A percentile compares a stretch with the other conserved stretches of the same genome.
Evolutionary conservation across 2,888 invertebrate genomes (phyloP).

Genomic region (Eugnorisma glareosa): DNA sequence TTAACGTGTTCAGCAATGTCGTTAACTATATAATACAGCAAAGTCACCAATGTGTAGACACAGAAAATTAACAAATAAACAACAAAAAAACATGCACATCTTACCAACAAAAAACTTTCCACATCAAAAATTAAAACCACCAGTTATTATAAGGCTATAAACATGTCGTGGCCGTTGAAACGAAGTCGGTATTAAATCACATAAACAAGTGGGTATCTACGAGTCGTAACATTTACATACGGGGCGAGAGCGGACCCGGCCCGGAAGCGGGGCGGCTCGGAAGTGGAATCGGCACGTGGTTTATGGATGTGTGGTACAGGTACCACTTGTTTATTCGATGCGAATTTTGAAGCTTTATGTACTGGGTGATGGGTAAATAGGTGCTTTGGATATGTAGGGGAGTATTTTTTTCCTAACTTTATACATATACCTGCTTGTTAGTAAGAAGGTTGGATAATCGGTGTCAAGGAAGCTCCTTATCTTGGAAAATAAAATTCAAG

Average conservation of each 20-base stretch:
- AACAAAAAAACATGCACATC: background rate
- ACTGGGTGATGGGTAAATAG: constrained; percentile 36
- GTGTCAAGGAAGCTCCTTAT: background rate
- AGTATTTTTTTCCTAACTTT: background rate
- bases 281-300: constrained; percentile 65
- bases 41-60: background rate
- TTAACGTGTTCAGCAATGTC: background rate
- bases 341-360: constrained; percentile 56
- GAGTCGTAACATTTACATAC: constrained; percentile 69
- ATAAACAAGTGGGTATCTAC: constrained; percentile 70
- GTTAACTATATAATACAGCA: background rate
- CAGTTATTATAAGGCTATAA: constrained; percentile 63
- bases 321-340: constrained; percentile 61
- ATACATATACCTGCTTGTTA: background rate
- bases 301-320: constrained; percentile 64
- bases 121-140: constrained; percentile 59
- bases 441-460: background rate
- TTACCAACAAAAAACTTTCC: constrained; percentile 22
- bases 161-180: constrained; percentile 61
- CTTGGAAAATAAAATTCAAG: no score
- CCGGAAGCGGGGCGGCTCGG: constrained; percentile 67
- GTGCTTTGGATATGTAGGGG: background rate
- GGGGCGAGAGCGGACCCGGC: constrained; percentile 57
- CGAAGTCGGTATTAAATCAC: constrained; percentile 68
- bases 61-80: background rate